These are phyloP conservation scores for Pandemis corylana DNA, from an alignment of 2,888 invertebrate genomes.

Conservation along the genomic window DNA sequence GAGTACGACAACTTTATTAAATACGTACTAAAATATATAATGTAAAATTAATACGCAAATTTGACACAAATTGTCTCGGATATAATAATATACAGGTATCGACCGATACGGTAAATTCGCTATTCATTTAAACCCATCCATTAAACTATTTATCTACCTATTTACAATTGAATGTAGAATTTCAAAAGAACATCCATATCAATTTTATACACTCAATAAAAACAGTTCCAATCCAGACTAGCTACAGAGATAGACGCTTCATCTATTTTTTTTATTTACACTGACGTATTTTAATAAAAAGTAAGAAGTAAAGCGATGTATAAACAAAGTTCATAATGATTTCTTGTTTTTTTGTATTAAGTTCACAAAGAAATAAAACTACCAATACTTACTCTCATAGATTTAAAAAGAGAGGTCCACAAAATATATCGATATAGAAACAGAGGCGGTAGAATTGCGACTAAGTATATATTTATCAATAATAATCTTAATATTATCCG, in stretches of 20 bases:
- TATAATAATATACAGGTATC: constrained; percentile 41
- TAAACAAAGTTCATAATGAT: not conserved
- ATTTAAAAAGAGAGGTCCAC: not conserved
- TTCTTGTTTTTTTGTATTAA: not conserved
- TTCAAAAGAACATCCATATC: constrained; percentile 50
- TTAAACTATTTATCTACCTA: constrained; percentile 44
- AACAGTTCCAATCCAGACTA: constrained; percentile 50
- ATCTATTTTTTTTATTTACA: constrained; percentile 27
- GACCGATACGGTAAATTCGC: constrained; percentile 39
- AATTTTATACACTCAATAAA: constrained; percentile 46
- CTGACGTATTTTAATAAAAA: constrained; percentile 11
- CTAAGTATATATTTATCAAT: not conserved
- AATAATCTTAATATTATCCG: too few relatives aligned
- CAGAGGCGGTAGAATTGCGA: not conserved
- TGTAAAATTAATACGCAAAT: constrained; percentile 54
- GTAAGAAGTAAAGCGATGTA: not conserved
- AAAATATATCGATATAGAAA: not conserved
- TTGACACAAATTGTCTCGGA: constrained; percentile 59
- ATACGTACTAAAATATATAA: constrained; percentile 67
- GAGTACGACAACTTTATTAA: constrained; percentile 68
- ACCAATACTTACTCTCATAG: not conserved
- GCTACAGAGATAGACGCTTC: constrained; percentile 28
- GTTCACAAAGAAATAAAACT: not conserved
- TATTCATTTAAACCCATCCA: constrained; percentile 39
- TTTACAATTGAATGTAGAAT: constrained; percentile 54